A percentile compares a stretch with the other conserved stretches of the same genome.
These are phyloP conservation scores for Ichneumon xanthorius DNA, from an alignment of 2,888 invertebrate genomes.

Conservation along the genomic window DNA sequence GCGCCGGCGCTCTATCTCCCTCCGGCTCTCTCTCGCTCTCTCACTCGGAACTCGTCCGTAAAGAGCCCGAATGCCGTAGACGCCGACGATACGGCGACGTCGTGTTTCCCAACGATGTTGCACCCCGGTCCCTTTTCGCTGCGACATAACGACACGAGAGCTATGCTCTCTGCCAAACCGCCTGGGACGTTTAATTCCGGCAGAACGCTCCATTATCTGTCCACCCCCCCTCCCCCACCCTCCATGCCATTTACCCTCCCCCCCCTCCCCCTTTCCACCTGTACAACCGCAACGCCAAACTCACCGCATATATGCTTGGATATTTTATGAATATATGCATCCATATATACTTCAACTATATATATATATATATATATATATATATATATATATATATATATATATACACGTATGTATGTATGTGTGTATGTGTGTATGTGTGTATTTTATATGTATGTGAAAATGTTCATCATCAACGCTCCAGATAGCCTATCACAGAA, in stretches of 20 bases:
- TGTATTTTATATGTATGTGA: too few relatives aligned
- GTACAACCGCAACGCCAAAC: conserved; percentile 52
- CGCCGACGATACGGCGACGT: conserved; percentile 3
- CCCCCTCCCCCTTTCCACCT: conserved; percentile 45
- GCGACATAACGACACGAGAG: conserved; percentile 46
- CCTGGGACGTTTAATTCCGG: conserved; percentile 68
- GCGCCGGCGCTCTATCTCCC: background rate
- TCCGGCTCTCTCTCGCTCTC: background rate
- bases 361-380: background rate
- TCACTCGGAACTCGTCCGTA: conserved; percentile 18
- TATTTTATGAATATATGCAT: background rate
- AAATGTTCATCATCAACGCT: conserved; percentile 22
- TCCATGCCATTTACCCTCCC: conserved; percentile 50
- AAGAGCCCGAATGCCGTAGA: conserved; percentile 41
- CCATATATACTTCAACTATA: background rate
- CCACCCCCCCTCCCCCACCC: conserved; percentile 28
- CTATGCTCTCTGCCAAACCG: conserved; percentile 51
- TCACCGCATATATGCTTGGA: conserved; percentile 6
- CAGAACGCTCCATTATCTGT: conserved; percentile 68
- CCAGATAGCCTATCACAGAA: conserved; percentile 38
- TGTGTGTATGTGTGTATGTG: too few relatives aligned
- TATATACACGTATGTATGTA: too few relatives aligned
- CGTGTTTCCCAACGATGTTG: conserved; percentile 63
- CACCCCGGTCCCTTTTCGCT: conserved; percentile 44
- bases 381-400: too few relatives aligned